Conservation (phyloP, 2,113 vertebrate genomes). For the Gorsachius goisagi region DNA sequence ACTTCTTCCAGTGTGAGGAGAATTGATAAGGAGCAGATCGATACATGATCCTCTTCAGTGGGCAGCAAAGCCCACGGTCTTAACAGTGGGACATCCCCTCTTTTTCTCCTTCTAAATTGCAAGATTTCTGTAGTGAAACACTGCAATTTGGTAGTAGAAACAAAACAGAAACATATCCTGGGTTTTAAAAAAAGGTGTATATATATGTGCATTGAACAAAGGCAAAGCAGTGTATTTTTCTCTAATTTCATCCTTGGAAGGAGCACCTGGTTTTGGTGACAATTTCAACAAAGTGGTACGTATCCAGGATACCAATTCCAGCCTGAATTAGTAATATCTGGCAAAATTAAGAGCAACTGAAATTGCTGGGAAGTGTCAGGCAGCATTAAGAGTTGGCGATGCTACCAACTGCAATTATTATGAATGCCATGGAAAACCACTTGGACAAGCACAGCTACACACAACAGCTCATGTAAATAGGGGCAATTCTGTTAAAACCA, state of each 20-base stretch:
- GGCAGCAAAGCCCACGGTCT: neutral
- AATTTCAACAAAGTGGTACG: neutral
- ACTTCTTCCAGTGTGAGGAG: conserved; percentile 20
- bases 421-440: neutral
- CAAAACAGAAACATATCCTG: neutral
- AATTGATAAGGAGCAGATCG: conserved; percentile 44
- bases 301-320: neutral
- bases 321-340: neutral
- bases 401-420: neutral
- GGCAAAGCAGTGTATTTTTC: neutral
- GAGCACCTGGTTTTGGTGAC: neutral
- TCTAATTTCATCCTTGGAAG: neutral
- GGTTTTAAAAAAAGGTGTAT: neutral
- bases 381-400: neutral
- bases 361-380: neutral
- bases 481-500: neutral
- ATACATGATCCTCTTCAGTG: conserved; percentile 34
- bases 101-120: neutral
- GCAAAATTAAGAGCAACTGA: neutral
- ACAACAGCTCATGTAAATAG: neutral
- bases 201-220: neutral
- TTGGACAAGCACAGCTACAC: neutral
- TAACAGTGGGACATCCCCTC: neutral
- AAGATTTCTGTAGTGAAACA: conserved; percentile 16
- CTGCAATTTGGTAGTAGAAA: neutral